Evolutionary conservation across 1,140 invertebrate species (phyloP), one percentile per base, ranked within the genome.

Genomic region (Tribolium madens): DNA sequence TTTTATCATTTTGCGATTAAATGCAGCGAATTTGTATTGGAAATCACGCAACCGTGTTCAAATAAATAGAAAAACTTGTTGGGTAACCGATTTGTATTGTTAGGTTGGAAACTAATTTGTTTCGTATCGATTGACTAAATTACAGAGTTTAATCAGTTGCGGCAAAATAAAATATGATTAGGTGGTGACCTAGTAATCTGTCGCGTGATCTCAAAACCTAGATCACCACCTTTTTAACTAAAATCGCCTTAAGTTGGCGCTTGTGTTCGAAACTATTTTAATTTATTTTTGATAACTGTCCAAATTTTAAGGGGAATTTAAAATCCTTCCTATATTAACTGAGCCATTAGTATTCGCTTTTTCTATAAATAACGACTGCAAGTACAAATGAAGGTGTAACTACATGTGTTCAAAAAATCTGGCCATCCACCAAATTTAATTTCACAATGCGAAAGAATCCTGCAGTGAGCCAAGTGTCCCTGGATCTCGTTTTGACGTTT

Each of bases 311-410:
- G 13, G 5, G 50, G n/a, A 7, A 47, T 7, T 52, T 52, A 9
- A 52, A 15, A 9, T 13, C n/a, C 17, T 52, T 52, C 7, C 2
- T 13, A 52, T 52, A 9, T 52, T 17, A 13, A 9, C n/a, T 14
- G 17, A 15, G 50, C 50, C 50, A 52, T 9, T 52, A 57, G 52
- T 15, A 57, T 13, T 3, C 15, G 57, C 57, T 14, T 64, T 64
- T 64, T 33, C 57, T 64, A 64, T 33, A 64, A 64, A 64, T 64
- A 64, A 12, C 26, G 13, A 64, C 57, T 64, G 57, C 57, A 64
- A 64, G 57, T 64, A 64, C 57, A 64, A 64, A 64, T 64, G 57
- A 64, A 64, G 57, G 57, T 64, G 57, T 64, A 42, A 4, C 36
- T 42, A 64, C 57, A 64, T 64, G 57, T 64, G 57, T 13, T n/a